Evolutionary conservation across 2,113 vertebrate genomes (phyloP).

Genomic region (Neotoma lepida): DNA sequence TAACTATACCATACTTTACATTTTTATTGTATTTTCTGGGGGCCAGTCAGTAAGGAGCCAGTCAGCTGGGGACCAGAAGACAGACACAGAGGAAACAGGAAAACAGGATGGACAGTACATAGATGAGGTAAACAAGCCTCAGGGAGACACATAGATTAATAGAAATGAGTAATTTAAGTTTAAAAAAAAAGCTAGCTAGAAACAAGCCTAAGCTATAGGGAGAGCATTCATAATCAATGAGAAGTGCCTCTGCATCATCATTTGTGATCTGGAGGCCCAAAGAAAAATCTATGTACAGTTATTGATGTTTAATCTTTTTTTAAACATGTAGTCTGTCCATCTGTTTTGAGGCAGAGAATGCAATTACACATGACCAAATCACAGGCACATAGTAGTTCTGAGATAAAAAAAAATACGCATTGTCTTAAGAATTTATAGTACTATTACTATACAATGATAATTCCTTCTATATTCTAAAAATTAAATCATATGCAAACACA

Average conservation of each 20-base stretch:
- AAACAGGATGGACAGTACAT: no score
- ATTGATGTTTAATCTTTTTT: not conserved
- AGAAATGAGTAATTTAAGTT: not conserved
- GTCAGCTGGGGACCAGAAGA: no score
- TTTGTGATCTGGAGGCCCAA: not conserved
- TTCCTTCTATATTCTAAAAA: not conserved
- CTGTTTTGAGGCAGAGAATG: not conserved
- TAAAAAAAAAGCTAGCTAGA: not conserved
- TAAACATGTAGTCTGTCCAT: not conserved
- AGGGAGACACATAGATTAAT: not conserved
- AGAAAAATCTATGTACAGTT: not conserved
- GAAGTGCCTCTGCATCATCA: not conserved
- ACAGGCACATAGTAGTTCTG: not conserved
- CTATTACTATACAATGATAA: not conserved
- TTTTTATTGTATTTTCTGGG: no score
- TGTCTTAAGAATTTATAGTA: not conserved
- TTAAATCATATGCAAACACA: not conserved
- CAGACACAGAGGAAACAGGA: no score
- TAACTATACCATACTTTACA: no score
- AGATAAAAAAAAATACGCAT: not conserved
- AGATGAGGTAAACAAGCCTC: not conserved
- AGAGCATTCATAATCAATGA: not conserved
- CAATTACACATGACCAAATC: not conserved
- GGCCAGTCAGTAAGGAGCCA: no score
- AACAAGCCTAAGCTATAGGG: not conserved